These are phyloP conservation scores for Melanostoma mellinum DNA, from an alignment of 2,888 invertebrate species.

Conservation along the genomic window DNA sequence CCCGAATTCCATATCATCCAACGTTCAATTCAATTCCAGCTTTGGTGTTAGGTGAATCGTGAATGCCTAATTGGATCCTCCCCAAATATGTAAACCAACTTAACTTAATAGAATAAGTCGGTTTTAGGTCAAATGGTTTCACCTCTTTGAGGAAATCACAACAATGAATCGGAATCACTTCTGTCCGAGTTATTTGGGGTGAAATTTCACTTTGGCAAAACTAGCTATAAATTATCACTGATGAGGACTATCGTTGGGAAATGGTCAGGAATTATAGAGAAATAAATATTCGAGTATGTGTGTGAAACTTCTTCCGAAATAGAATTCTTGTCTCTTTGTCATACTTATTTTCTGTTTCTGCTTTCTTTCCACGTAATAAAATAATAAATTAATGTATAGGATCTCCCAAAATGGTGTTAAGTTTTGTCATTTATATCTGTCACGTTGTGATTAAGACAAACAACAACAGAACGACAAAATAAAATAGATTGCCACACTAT, in stretches of 20 bases:
- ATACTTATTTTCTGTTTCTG: background rate
- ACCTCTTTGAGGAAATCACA: conserved; percentile 24
- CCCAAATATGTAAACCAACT: no score
- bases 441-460: background rate
- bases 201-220: background rate
- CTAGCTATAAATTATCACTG: background rate
- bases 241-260: no score
- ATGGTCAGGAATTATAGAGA: no score
- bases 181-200: background rate
- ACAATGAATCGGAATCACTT: conserved; percentile 38
- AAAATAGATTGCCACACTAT: no score
- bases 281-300: background rate
- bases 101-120: no score
- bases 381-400: background rate
- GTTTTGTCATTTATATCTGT: conserved; percentile 1
- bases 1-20: background rate
- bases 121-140: conserved; percentile 15
- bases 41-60: no score
- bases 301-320: background rate
- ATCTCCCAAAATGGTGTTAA: background rate
- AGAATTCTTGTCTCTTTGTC: background rate
- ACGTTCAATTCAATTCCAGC: background rate
- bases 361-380: conserved; percentile 1
- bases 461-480: no score
- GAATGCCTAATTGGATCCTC: background rate